Conservation (phyloP, 2,113 vertebrate species). For the Dolichotis patagonum region DNA sequence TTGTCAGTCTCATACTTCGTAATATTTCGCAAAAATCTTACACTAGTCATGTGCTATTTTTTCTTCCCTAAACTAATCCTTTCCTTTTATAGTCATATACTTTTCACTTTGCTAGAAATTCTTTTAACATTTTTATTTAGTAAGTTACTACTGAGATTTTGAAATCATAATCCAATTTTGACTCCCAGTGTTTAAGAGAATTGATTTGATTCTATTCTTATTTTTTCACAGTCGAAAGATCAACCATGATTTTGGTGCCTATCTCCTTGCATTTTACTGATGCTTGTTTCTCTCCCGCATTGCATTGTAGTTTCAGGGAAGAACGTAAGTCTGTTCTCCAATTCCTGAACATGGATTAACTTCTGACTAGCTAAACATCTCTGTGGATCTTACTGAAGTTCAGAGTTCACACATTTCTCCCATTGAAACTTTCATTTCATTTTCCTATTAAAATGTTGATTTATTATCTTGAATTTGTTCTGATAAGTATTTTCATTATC, state of each 20-base stretch:
- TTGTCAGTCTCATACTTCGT: neutral
- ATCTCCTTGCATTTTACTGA: slow-evolving; percentile 8
- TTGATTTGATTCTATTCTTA: neutral
- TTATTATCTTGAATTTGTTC: neutral
- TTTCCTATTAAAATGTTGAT: neutral
- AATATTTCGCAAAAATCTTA: neutral
- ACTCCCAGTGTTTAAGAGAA: neutral
- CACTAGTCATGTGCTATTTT: neutral
- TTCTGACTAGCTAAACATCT: neutral
- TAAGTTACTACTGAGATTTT: neutral
- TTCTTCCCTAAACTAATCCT: neutral
- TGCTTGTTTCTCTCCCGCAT: neutral
- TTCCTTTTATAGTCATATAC: neutral
- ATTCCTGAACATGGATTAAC: neutral
- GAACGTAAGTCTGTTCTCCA: neutral
- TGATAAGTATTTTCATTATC: neutral
- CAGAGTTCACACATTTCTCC: neutral
- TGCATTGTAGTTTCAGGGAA: neutral
- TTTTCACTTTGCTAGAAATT: neutral
- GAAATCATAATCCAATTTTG: slow-evolving; percentile 28
- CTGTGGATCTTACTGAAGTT: neutral
- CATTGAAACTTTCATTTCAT: neutral
- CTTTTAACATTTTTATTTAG: neutral
- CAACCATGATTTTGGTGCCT: neutral
- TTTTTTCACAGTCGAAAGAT: neutral